Conservation (phyloP, 2,797 vertebrate genomes). For the Silurus lanzhouensis region DNA sequence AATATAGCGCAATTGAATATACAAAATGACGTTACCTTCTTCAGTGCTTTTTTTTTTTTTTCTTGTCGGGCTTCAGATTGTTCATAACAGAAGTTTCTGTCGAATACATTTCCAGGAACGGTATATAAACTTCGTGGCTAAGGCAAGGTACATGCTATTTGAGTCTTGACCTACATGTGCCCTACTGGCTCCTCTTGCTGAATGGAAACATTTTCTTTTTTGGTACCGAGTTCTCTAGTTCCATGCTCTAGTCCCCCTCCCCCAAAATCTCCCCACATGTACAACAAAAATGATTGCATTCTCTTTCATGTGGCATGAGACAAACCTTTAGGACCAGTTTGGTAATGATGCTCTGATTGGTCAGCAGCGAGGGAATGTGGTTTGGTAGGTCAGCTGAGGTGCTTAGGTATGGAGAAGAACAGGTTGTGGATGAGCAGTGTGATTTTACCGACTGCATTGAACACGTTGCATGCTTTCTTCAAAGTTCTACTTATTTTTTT, state of each 20-base stretch:
- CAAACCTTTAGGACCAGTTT: slow-evolving; percentile 67
- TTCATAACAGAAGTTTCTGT: neutral
- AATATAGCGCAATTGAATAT: no score
- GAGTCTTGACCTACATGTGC: neutral
- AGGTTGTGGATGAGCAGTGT: slow-evolving; percentile 62
- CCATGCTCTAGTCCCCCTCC: neutral
- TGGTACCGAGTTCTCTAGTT: neutral
- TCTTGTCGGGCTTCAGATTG: neutral
- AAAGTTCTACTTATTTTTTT: neutral
- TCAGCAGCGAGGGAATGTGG: slow-evolving; percentile 53
- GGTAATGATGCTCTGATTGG: slow-evolving; percentile 51
- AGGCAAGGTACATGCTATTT: neutral
- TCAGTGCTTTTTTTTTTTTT: neutral
- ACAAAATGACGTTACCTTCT: neutral
- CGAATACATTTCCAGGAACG: neutral
- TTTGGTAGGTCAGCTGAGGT: slow-evolving; percentile 54
- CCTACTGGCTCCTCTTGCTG: neutral
- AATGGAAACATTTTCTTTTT: neutral
- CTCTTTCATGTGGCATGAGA: slow-evolving; percentile 38
- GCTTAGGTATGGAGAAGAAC: slow-evolving; percentile 68
- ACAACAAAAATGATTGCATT: slow-evolving; percentile 2
- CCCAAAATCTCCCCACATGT: neutral
- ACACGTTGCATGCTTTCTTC: slow-evolving; percentile 38
- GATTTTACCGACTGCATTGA: slow-evolving; percentile 42
- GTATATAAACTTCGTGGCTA: neutral